phyloP scores from a whole-genome alignment of 2,113 vertebrate genomes.

The Campylomormyrus tamandua region DNA sequence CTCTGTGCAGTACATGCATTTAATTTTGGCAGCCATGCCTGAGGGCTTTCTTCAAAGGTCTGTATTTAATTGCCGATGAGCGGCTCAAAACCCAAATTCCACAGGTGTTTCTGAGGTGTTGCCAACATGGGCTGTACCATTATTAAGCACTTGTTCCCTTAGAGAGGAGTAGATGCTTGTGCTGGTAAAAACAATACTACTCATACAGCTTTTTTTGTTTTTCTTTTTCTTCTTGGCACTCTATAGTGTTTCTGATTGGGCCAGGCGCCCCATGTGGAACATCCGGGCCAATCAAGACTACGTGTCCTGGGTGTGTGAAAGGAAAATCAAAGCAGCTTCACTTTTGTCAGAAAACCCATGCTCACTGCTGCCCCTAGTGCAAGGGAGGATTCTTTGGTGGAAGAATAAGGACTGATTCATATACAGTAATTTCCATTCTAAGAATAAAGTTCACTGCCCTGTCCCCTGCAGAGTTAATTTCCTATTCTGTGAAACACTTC shows the following conservation, averaged over 20 bases:
- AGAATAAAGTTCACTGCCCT: not conserved
- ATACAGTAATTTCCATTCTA: not conserved
- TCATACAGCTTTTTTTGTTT: not conserved
- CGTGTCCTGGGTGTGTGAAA: not conserved
- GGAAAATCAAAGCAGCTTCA: not conserved
- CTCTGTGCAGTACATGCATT: not conserved
- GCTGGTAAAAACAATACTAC: not conserved
- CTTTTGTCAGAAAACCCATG: not conserved
- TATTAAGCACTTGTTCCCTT: not conserved
- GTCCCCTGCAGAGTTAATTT: not conserved
- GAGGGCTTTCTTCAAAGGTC: conserved; percentile 4
- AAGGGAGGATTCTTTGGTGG: not conserved
- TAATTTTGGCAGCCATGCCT: not conserved
- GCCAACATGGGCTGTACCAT: not conserved
- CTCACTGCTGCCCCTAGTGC: not conserved
- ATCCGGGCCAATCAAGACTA: not conserved
- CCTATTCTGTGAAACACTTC: not conserved
- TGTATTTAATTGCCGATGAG: not conserved
- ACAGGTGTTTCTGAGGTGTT: conserved; percentile 11
- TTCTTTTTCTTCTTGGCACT: not conserved
- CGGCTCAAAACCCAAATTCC: not conserved
- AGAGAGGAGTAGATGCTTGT: not conserved
- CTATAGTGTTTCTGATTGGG: conserved; percentile 1
- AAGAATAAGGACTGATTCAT: not conserved
- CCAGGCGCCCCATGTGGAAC: not conserved